Conservation (phyloP, 2,888 invertebrate genomes). For the Lycocerus yunnanus region DNA sequence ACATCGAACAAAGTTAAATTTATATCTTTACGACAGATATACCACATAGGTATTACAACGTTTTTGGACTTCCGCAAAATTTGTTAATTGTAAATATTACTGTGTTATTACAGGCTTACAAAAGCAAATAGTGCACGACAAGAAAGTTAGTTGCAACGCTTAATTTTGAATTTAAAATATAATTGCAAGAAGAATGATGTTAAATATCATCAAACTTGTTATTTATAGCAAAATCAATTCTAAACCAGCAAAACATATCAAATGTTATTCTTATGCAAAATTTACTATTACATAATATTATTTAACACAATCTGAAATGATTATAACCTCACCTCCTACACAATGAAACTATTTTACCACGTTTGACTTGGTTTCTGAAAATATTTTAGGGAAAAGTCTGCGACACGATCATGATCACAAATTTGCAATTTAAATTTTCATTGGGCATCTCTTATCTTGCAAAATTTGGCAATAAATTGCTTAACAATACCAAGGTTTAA, state of each 20-base stretch:
- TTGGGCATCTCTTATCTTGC: not conserved
- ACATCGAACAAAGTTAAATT: too few species aligned
- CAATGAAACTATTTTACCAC: not conserved
- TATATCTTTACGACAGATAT: too few species aligned
- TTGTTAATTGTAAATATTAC: not conserved
- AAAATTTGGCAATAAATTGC: not conserved
- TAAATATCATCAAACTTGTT: not conserved
- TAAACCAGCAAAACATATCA: too few species aligned
- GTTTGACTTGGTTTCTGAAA: not conserved
- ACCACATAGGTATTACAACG: not conserved
- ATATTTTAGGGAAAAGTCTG: not conserved
- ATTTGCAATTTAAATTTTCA: not conserved
- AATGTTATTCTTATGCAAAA: too few species aligned
- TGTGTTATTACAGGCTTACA: not conserved
- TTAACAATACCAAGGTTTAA: not conserved
- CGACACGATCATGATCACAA: not conserved
- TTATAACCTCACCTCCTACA: not conserved
- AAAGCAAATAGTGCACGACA: conserved; percentile 11
- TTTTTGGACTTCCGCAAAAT: not conserved
- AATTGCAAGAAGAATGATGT: too few species aligned
- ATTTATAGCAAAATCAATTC: not conserved
- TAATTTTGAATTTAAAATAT: not conserved
- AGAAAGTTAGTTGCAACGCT: not conserved
- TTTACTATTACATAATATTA: too few species aligned
- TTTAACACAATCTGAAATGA: too few species aligned